Conservation (phyloP, 2,888 invertebrate species). For the Chesias legatella region DNA sequence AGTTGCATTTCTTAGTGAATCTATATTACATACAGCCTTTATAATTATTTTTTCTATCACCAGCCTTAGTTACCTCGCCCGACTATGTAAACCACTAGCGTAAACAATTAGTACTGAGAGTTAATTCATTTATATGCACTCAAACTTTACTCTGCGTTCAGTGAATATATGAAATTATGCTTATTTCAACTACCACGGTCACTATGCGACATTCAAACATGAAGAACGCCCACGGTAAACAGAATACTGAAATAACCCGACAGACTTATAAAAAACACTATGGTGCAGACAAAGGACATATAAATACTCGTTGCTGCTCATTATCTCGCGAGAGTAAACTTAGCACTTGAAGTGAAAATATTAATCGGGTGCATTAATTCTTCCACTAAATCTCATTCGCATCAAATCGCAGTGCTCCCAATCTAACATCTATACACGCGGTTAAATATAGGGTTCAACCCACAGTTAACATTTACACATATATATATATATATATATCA, state of each 20-base stretch:
- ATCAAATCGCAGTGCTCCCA: constrained; percentile 1
- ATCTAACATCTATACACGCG: neutral
- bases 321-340: too few relatives aligned
- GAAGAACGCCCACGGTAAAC: too few relatives aligned
- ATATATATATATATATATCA: constrained; percentile 1
- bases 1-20: constrained; percentile 63
- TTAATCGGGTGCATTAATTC: too few relatives aligned
- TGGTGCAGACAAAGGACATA: too few relatives aligned
- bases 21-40: constrained; percentile 50
- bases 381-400: neutral
- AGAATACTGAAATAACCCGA: too few relatives aligned
- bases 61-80: constrained; percentile 64
- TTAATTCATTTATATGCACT: constrained; percentile 29
- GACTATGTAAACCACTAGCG: constrained; percentile 16
- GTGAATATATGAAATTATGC: too few relatives aligned
- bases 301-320: too few relatives aligned
- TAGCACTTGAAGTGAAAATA: too few relatives aligned
- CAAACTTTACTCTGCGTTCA: too few relatives aligned
- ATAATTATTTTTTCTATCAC: constrained; percentile 55
- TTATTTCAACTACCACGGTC: too few relatives aligned
- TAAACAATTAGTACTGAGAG: constrained; percentile 36
- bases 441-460: constrained; percentile 1
- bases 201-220: too few relatives aligned
- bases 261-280: too few relatives aligned
- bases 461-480: neutral